These are phyloP conservation scores for Schrankia costaestrigalis DNA, from an alignment of 2,888 invertebrate genomes.

Conservation along the genomic window DNA sequence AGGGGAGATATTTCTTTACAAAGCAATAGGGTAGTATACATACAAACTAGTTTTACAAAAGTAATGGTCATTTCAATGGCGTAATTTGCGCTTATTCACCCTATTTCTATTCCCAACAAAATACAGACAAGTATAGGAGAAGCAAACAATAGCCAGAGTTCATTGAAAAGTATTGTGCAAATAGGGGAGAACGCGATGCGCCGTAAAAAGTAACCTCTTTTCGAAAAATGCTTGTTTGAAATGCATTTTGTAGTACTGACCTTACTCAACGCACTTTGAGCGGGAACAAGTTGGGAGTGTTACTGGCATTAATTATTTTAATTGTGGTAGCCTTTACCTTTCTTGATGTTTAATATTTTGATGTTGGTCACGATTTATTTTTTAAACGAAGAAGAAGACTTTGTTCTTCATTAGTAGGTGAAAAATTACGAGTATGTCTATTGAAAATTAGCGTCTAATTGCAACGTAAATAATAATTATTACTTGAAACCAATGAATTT, in stretches of 20 bases:
- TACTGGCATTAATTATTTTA: too few species aligned
- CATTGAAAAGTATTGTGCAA: conserved; percentile 72
- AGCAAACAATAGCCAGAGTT: conserved; percentile 58
- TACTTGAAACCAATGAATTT: too few species aligned
- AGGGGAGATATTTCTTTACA: neutral
- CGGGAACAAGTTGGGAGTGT: too few species aligned
- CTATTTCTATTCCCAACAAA: conserved; percentile 37
- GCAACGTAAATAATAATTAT: too few species aligned
- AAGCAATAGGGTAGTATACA: conserved; percentile 6
- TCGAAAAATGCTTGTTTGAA: conserved; percentile 53
- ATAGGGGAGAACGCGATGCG: conserved; percentile 54
- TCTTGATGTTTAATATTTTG: too few species aligned
- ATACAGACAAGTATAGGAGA: conserved; percentile 30
- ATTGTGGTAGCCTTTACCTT: too few species aligned
- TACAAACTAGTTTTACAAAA: conserved; percentile 20
- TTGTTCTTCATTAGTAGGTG: too few species aligned
- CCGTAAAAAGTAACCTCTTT: conserved; percentile 58
- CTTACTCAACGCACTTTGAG: conserved; percentile 55
- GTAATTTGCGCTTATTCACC: conserved; percentile 32
- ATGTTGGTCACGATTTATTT: too few species aligned
- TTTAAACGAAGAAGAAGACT: too few species aligned
- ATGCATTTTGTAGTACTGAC: conserved; percentile 44
- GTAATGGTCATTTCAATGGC: conserved; percentile 32
- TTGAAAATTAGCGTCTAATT: too few species aligned
- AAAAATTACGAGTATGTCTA: too few species aligned